phyloP scores from a whole-genome alignment of 2,113 vertebrate genomes.

The Caloenas nicobarica region DNA sequence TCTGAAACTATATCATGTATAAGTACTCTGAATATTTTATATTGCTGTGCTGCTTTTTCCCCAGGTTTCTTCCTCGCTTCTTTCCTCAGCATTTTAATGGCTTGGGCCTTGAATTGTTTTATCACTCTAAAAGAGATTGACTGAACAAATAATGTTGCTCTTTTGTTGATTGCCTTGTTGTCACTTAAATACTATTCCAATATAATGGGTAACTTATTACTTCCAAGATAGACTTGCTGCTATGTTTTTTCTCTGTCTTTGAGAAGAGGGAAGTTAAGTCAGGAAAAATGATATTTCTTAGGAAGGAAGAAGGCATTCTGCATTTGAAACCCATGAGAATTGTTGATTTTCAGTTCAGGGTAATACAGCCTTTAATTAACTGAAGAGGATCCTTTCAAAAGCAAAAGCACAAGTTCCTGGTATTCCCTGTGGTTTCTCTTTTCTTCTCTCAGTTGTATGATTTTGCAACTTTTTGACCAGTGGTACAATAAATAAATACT shows the following conservation, averaged over 20 bases:
- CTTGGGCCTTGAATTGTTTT: constrained; percentile 44
- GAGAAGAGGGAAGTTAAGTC: not conserved
- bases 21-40: constrained; percentile 55
- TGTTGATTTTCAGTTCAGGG: not conserved
- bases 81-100: constrained; percentile 35
- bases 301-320: not conserved
- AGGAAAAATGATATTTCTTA: not conserved
- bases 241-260: not conserved
- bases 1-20: constrained; percentile 39
- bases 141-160: constrained; percentile 53
- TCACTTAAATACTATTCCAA: constrained; percentile 29
- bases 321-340: not conserved
- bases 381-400: not conserved
- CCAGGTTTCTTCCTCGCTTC: not conserved
- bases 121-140: constrained; percentile 37
- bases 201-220: constrained; percentile 27
- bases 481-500: not conserved
- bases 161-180: constrained; percentile 44
- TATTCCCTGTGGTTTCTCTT: not conserved
- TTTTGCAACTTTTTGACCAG: not conserved
- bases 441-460: not conserved
- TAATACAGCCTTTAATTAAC: constrained; percentile 15
- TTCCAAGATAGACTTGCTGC: not conserved
- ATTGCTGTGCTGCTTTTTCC: not conserved
- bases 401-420: not conserved